Evolutionary conservation across 1,140 invertebrate species (phyloP).

Genomic region (Danaus plexippus): DNA sequence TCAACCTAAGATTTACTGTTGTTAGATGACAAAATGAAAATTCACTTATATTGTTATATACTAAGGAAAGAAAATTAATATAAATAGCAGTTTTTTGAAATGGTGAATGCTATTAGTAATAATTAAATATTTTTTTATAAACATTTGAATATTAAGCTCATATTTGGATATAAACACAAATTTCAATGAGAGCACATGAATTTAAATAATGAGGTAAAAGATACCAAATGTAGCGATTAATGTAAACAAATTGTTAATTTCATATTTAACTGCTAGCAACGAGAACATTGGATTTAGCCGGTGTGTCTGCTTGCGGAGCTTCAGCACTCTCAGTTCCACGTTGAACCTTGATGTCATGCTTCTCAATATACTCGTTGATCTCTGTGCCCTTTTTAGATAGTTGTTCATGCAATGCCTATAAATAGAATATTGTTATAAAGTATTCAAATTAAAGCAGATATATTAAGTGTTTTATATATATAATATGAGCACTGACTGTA

Average conservation of each 20-base stretch:
- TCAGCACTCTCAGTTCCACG: slow-evolving; percentile 73
- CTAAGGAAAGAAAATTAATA: neutral
- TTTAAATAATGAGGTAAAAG: slow-evolving; percentile 5
- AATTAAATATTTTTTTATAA: slow-evolving; percentile 5
- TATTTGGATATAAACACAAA: too few relatives aligned
- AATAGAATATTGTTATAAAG: slow-evolving; percentile 5
- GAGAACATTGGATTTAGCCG: slow-evolving; percentile 74
- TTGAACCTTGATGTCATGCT: slow-evolving; percentile 87
- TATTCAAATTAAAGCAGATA: neutral
- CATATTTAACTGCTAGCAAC: slow-evolving; percentile 65
- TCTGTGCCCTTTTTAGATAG: slow-evolving; percentile 89
- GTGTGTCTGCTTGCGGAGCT: slow-evolving; percentile 42
- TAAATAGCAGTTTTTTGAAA: neutral
- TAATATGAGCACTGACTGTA: too few relatives aligned
- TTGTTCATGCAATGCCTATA: slow-evolving; percentile 82
- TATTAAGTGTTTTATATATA: too few relatives aligned
- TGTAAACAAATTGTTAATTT: too few relatives aligned
- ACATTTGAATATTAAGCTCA: slow-evolving; percentile 3
- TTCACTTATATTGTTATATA: neutral
- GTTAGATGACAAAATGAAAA: slow-evolving; percentile 2
- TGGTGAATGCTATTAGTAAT: neutral
- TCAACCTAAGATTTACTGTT: too few relatives aligned
- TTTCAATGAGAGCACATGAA: too few relatives aligned
- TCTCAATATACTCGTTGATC: slow-evolving; percentile 94
- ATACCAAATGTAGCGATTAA: neutral